Percentiles rank a stretch among this genome's conserved stretches.
phyloP scores from a whole-genome alignment of 1,140 invertebrate genomes.

The Dufourea novaeangliae region DNA sequence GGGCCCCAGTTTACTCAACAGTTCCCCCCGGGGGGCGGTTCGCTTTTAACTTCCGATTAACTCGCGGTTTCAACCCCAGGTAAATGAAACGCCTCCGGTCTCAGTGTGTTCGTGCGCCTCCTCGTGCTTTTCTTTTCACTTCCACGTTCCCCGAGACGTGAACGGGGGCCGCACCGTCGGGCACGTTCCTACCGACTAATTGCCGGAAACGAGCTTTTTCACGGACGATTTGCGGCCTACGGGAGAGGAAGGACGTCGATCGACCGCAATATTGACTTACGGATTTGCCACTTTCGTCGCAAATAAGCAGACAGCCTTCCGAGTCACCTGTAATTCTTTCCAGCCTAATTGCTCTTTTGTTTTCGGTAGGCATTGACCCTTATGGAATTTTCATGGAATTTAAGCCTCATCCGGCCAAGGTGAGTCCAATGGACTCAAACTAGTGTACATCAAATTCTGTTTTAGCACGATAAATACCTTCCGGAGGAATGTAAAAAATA shows the following conservation, averaged over 20 bases:
- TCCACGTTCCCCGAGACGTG: too few relatives aligned
- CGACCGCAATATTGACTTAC: constrained; percentile 3
- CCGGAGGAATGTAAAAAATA: too few relatives aligned
- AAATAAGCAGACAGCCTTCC: background rate
- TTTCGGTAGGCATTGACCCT: too few relatives aligned
- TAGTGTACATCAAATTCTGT: too few relatives aligned
- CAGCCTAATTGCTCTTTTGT: too few relatives aligned
- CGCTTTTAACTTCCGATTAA: constrained; percentile 71
- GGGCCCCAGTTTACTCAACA: constrained; percentile 63
- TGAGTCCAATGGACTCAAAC: too few relatives aligned
- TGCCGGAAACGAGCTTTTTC: constrained; percentile 45
- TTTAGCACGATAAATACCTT: too few relatives aligned
- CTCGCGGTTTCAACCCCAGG: constrained; percentile 54
- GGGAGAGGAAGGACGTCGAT: background rate
- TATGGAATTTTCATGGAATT: too few relatives aligned
- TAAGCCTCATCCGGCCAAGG: too few relatives aligned
- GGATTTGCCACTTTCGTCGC: background rate
- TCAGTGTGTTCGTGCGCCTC: constrained; percentile 5
- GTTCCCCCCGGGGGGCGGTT: constrained; percentile 50
- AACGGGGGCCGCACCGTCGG: constrained; percentile 14
- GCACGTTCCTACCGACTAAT: constrained; percentile 28
- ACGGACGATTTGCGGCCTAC: background rate
- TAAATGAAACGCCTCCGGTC: constrained; percentile 65
- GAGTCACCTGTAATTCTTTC: background rate
- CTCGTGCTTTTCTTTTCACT: constrained; percentile 9